Percentiles rank a stretch among this genome's conserved stretches.
phyloP scores from a whole-genome alignment of 30 jellyfish, hydroid and myxozoan species.

The Rhopilema esculentum region DNA sequence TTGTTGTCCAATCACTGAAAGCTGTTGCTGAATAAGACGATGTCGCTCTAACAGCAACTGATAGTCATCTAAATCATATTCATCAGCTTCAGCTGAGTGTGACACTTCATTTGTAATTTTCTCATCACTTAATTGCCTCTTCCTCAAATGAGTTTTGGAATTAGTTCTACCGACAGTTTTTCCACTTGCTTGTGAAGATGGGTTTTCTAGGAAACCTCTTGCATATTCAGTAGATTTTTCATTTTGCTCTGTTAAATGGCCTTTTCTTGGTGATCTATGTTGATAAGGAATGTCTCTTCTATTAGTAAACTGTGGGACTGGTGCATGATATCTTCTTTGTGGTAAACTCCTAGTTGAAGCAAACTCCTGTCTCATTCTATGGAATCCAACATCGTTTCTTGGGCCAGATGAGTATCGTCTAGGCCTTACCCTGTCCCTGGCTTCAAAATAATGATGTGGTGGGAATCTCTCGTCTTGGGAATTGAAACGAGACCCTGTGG shows the following conservation, averaged over 20 bases:
- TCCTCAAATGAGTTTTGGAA: too few relatives aligned
- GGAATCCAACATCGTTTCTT: not conserved
- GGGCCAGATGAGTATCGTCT: not conserved
- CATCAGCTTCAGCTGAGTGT: slow-evolving; percentile 34
- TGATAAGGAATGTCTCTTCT: not conserved
- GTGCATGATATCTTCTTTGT: too few relatives aligned
- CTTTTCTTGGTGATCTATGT: not conserved
- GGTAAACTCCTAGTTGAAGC: not conserved
- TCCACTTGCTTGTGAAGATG: not conserved
- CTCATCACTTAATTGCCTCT: too few relatives aligned
- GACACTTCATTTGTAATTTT: not conserved
- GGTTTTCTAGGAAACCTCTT: not conserved
- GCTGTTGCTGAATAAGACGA: slow-evolving; percentile 85
- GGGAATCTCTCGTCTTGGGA: not conserved
- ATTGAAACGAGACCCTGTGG: not conserved
- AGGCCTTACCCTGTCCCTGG: not conserved
- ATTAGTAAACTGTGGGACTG: too few relatives aligned
- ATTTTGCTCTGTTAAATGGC: not conserved
- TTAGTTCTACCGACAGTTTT: not conserved
- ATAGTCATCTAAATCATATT: slow-evolving; percentile 81
- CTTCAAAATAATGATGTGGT: not conserved
- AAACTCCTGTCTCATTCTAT: not conserved
- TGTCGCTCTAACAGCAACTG: slow-evolving; percentile 83
- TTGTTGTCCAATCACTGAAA: slow-evolving; percentile 54
- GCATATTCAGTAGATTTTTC: not conserved